These are phyloP conservation scores for Platyura marginata DNA, from an alignment of 1,140 invertebrate genomes.

Conservation along the genomic window DNA sequence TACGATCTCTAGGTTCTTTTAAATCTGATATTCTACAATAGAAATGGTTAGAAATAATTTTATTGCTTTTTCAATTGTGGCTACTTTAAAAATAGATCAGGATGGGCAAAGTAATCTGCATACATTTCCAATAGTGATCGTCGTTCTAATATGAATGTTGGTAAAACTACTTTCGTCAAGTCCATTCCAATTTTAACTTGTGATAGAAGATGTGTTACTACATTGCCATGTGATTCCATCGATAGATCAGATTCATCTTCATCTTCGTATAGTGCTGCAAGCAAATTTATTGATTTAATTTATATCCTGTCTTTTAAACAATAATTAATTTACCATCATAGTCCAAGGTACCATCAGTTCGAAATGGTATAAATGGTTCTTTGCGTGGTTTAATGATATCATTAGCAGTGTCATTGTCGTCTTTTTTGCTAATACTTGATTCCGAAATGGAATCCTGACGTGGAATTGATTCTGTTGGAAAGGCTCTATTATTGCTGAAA, in stretches of 20 bases:
- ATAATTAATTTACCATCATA: constrained; percentile 36
- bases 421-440: background rate
- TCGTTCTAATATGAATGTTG: constrained; percentile 91
- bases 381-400: constrained; percentile 12
- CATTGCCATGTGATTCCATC: constrained; percentile 86
- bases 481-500: constrained; percentile 3
- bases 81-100: constrained; percentile 86
- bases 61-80: too few relatives aligned
- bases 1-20: constrained; percentile 66
- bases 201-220: constrained; percentile 83
- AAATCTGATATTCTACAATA: constrained; percentile 60
- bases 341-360: constrained; percentile 41
- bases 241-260: constrained; percentile 70
- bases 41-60: constrained; percentile 6
- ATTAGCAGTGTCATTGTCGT: constrained; percentile 7
- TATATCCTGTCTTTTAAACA: background rate
- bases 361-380: constrained; percentile 26
- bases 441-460: background rate
- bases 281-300: constrained; percentile 10
- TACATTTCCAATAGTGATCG: constrained; percentile 94
- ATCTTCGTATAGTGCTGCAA: constrained; percentile 69
- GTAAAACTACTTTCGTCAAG: constrained; percentile 89
- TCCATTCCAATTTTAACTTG: constrained; percentile 98
- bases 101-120: constrained; percentile 95
- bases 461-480: background rate